Conservation (phyloP, 1,140 invertebrate species). For the Phenacoccus solenopsis region DNA sequence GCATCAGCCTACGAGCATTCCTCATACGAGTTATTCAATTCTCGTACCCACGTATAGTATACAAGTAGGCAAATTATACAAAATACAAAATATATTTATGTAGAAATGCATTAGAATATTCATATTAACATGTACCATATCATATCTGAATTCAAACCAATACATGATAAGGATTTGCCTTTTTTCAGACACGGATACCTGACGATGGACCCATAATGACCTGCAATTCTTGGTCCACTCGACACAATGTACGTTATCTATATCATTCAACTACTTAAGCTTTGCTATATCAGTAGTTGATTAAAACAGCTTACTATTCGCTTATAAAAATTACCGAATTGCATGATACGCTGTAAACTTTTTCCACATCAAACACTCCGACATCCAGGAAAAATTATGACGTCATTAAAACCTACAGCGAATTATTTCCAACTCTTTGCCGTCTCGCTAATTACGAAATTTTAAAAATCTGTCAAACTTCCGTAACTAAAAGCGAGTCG, state of each 20-base stretch:
- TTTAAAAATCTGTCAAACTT: conserved; percentile 14
- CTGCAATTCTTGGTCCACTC: conserved; percentile 4
- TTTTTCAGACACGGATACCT: conserved; percentile 9
- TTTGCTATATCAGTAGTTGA: background rate
- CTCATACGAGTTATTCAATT: no score
- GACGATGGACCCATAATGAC: background rate
- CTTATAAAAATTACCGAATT: background rate
- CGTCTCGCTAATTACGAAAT: background rate
- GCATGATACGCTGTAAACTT: background rate
- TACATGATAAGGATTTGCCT: background rate
- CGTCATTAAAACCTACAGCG: background rate
- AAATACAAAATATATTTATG: no score
- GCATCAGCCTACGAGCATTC: no score
- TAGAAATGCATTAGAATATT: no score
- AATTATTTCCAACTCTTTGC: background rate
- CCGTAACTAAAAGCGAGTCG: background rate
- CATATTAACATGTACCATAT: no score
- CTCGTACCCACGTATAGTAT: no score
- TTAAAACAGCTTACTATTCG: background rate
- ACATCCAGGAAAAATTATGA: background rate
- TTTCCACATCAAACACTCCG: background rate
- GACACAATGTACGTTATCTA: conserved; percentile 12
- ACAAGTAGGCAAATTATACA: no score
- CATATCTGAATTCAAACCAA: no score
- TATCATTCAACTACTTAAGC: background rate